Evolutionary conservation across 1,140 invertebrate species (phyloP).

Genomic region (fruit fly (Drosophila melanogaster)): DNA sequence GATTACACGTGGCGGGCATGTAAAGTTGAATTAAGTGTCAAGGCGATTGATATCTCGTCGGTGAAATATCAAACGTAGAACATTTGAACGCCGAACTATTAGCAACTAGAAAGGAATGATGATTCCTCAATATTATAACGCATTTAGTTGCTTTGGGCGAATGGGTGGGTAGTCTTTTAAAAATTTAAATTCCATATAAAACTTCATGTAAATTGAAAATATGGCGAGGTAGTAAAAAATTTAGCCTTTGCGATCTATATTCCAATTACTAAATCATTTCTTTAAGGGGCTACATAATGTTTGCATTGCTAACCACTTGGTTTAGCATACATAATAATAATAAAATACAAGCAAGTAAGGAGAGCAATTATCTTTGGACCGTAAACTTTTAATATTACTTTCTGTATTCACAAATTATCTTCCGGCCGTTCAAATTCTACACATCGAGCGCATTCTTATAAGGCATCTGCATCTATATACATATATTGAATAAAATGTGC

Average conservation of each 20-base stretch:
- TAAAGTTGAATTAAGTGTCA: slow-evolving; percentile 28
- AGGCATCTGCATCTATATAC: slow-evolving; percentile 1
- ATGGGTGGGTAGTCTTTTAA: no score
- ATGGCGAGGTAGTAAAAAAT: no score
- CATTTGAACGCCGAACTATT: slow-evolving; percentile 24
- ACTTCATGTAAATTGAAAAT: no score
- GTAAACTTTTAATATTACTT: neutral
- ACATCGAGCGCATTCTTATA: neutral
- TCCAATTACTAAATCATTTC: no score
- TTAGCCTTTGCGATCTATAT: no score
- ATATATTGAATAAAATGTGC: slow-evolving; percentile 9
- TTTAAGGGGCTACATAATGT: no score
- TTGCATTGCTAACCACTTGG: no score
- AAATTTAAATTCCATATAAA: no score
- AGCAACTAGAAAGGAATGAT: slow-evolving; percentile 3
- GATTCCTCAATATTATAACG: neutral
- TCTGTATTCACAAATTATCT: neutral
- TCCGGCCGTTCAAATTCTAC: neutral
- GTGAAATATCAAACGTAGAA: slow-evolving; percentile 50
- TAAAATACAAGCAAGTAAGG: neutral
- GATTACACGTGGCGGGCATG: slow-evolving; percentile 70
- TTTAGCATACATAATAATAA: neutral
- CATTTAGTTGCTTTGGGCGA: neutral
- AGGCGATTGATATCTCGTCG: slow-evolving; percentile 25
- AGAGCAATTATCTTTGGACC: neutral